Percentiles rank a stretch among this genome's conserved stretches.
phyloP scores from a whole-genome alignment of 2,888 invertebrate genomes.

The Seira sanloemensis region DNA sequence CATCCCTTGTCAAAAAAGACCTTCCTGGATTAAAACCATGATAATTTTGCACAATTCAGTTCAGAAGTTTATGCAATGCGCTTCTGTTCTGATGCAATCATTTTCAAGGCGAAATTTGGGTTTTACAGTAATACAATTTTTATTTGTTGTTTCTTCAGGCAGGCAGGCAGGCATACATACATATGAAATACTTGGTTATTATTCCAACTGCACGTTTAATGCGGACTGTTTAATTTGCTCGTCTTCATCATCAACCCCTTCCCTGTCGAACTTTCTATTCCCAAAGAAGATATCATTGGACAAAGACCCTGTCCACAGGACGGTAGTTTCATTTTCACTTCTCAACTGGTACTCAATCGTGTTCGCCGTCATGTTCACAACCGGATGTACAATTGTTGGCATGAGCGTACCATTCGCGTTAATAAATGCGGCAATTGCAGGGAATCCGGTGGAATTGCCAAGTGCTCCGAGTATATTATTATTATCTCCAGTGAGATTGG shows the following conservation, averaged over 20 bases:
- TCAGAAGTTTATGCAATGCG: too few relatives aligned
- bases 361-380: slow-evolving; percentile 47
- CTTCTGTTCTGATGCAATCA: too few relatives aligned
- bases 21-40: too few relatives aligned
- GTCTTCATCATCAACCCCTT: slow-evolving; percentile 29
- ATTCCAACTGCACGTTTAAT: slow-evolving; percentile 6
- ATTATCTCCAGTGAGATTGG: slow-evolving; percentile 25
- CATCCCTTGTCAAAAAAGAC: too few relatives aligned
- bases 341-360: slow-evolving; percentile 51
- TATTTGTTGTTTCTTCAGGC: too few relatives aligned
- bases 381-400: slow-evolving; percentile 54
- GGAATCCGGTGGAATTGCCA: neutral
- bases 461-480: neutral
- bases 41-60: too few relatives aligned
- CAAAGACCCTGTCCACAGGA: slow-evolving; percentile 47
- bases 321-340: slow-evolving; percentile 53
- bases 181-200: neutral
- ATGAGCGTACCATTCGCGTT: slow-evolving; percentile 45
- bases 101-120: too few relatives aligned
- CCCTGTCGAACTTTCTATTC: slow-evolving; percentile 2
- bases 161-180: too few relatives aligned
- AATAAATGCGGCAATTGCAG: slow-evolving; percentile 53
- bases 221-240: slow-evolving; percentile 23
- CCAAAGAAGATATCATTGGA: slow-evolving; percentile 54
- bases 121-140: too few relatives aligned